Conservation (phyloP, 2,888 invertebrate species). For the Lingula anatina region DNA sequence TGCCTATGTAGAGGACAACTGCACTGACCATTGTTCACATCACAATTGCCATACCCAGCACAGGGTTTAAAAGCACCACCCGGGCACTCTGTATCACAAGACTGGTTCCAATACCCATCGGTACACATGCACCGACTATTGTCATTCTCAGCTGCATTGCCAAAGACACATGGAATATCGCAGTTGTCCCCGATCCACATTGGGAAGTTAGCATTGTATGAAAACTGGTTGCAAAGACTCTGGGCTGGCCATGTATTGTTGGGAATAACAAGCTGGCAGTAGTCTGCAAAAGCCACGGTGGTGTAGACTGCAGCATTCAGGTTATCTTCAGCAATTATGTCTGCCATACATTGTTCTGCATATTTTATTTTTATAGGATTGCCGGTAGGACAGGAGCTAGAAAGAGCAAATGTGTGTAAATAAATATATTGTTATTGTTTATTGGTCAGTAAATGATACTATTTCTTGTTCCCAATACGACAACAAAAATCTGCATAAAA, state of each 20-base stretch:
- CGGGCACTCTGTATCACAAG: constrained; percentile 24
- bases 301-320: constrained; percentile 10
- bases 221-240: constrained; percentile 14
- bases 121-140: constrained; percentile 7
- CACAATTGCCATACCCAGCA: constrained; percentile 25
- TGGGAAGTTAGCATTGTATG: not conserved
- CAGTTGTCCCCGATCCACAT: constrained; percentile 10
- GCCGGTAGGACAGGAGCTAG: constrained; percentile 9
- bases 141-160: not conserved
- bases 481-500: too few species aligned
- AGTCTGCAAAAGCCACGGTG: constrained; percentile 17
- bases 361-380: constrained; percentile 5
- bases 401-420: constrained; percentile 8
- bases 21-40: constrained; percentile 18
- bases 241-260: constrained; percentile 18
- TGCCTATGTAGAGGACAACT: constrained; percentile 22
- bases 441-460: too few species aligned
- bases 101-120: constrained; percentile 14
- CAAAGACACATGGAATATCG: constrained; percentile 10
- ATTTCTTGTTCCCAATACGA: too few species aligned
- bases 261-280: constrained; percentile 17
- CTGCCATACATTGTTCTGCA: constrained; percentile 12
- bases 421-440: too few species aligned
- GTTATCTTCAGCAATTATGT: constrained; percentile 5
- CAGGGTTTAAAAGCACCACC: constrained; percentile 23